Evolutionary conservation across 2,113 vertebrate genomes (phyloP), one percentile per base, ranked within the genome.

Genomic region (Anoplopoma fimbria): DNA sequence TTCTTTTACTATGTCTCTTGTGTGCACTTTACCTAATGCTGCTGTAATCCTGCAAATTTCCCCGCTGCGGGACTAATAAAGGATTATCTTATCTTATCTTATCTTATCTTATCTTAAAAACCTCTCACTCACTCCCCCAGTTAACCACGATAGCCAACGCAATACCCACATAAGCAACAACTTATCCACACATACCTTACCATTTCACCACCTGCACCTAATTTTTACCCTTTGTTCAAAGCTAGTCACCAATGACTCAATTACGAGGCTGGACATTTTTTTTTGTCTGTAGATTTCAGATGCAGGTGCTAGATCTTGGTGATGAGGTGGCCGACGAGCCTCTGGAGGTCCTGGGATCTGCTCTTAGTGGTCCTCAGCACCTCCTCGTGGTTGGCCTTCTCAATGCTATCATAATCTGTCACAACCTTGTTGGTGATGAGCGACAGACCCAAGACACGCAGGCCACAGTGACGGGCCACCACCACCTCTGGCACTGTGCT

Each of bases 401-500:
- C 81, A 0, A 40, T 0, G 88, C 94, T 95, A 49, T 91, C 81
- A 15, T 96, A 96, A 64, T 95, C 87, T 0, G 58, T 81, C 84
- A 95, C 94, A 0, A 93, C 94, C 45, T 91, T 95, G 89, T 96
- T 96, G 84, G 95, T 96, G 77, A 96, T 93, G 42, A 96, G 94
- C 13, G 95, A 96, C 51, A 96, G 85, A 60, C 96, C 95, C 51
- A 96, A 69, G 38, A 96, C 95, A 1, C 94, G 94, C 61, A 96
- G 17, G 60, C 95, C 93, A 33, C 95, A 96, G 87, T 96, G 96
- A 33, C 93, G 94, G 8, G 96, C 96, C 80, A 95, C 89, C 73
- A 95, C 83, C 81, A 96, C 96, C 87, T 96, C 96, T 0, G 95
- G 95, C 21, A 95, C 94, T 0, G 95, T 96, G 71, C 95, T 96